phyloP scores from a whole-genome alignment of 2,888 invertebrate species.

The Ectemnius lituratus region DNA sequence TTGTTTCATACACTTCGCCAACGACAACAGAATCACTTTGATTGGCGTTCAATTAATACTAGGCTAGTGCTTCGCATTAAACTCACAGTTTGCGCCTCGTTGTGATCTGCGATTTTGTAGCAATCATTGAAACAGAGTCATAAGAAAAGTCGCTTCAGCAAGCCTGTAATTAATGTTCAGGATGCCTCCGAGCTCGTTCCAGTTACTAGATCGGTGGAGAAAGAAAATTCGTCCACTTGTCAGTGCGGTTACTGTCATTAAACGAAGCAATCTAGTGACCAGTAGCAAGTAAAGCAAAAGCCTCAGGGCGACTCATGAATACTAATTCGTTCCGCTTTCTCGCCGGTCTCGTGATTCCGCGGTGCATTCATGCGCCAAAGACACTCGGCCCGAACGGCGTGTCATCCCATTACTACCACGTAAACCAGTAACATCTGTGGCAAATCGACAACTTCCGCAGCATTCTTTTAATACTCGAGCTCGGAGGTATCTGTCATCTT shows the following conservation, averaged over 20 bases:
- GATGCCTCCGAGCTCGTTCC: conserved; percentile 42
- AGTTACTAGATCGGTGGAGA: conserved; percentile 6
- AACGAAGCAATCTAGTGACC: background rate
- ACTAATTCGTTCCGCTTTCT: conserved; percentile 53
- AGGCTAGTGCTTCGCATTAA: background rate
- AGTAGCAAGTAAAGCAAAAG: conserved; percentile 17
- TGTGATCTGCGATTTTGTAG: background rate
- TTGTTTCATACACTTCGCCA: background rate
- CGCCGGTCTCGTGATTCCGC: conserved; percentile 15
- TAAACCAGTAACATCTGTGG: background rate
- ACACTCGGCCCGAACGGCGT: conserved; percentile 14
- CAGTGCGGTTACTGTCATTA: conserved; percentile 26
- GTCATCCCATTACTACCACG: background rate
- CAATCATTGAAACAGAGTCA: background rate
- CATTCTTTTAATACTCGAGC: background rate
- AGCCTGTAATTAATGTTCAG: conserved; percentile 30
- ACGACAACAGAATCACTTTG: too few relatives aligned
- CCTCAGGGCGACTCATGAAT: conserved; percentile 15
- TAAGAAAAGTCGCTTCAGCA: conserved; percentile 6
- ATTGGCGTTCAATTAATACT: background rate
- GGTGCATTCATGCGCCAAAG: conserved; percentile 10
- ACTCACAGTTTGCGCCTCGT: background rate
- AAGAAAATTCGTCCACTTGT: conserved; percentile 25
- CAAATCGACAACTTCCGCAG: background rate
- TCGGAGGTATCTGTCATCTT: background rate